Evolutionary conservation across 2,888 invertebrate species (phyloP), one percentile per base, ranked within the genome.

Genomic region (Cataglyphis altisquamis): DNA sequence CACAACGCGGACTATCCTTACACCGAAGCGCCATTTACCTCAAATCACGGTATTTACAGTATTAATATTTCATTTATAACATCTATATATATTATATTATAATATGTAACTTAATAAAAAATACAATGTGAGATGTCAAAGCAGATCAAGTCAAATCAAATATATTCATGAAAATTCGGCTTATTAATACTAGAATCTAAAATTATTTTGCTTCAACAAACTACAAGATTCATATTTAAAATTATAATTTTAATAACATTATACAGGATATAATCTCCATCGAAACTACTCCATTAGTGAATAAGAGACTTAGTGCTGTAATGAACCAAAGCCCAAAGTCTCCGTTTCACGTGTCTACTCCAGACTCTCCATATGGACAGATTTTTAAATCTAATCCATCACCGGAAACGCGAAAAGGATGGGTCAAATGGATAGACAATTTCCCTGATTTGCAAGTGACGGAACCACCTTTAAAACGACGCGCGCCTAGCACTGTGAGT

Each of bases 331-430:
- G 95, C 18, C 95, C 95, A 6, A 90, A 92, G 81, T 93, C 95
- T 32, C 96, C 95, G 15, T 94, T 94, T 86, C 94, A 95, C 68
- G 93, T 95, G 3, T 93, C 95, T 18, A 96, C 96, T 0, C 96
- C 96, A 0, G 95, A 96, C 1, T 96, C 96, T 10, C 96, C 96
- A 0, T 95, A 96, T 82, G 96, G 96, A 2, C 94, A 95, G 52
- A 94, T 95, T 78, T 94, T 96, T 57, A 93, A 93, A 41, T 93
- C 95, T 0, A 94, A 95, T 92, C 96, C 96, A 3, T 95, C 96
- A 0, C 95, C 95, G 0, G 92, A 93, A 10, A 95, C 96, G 3
- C 94, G 95, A 81, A 96, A 96, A 91, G 94, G 93, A 29, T 95
- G 95, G 94, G 92, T 95, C 32, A 95, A 94, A 82, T 96, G 95